A percentile compares a stretch with the other conserved stretches of the same genome.
Conservation (phyloP, 1,140 invertebrate species). For the Hycleus phaleratus region DNA sequence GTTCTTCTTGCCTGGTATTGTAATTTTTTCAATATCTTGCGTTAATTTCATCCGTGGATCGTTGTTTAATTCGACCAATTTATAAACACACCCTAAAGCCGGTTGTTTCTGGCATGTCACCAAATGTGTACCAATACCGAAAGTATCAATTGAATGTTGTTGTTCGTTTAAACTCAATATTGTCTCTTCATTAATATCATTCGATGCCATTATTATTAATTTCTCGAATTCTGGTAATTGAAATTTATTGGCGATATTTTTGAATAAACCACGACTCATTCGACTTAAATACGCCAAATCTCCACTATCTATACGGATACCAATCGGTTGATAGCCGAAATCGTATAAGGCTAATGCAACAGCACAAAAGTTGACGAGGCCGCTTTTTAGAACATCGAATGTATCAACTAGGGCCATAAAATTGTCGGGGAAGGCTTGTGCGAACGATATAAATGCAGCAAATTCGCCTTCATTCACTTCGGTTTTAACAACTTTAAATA, state of each 20-base stretch:
- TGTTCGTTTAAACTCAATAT: constrained; percentile 97
- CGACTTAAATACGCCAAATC: constrained; percentile 94
- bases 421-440: constrained; percentile 88
- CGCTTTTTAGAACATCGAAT: constrained; percentile 97
- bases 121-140: constrained; percentile 79
- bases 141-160: constrained; percentile 91
- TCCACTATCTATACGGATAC: constrained; percentile 93
- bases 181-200: constrained; percentile 99
- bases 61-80: constrained; percentile 91
- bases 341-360: constrained; percentile 90
- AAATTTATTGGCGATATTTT: constrained; percentile 65
- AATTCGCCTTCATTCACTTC: constrained; percentile 85
- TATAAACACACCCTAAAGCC: constrained; percentile 96
- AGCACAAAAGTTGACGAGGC: constrained; percentile 93
- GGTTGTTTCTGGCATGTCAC: constrained; percentile 86
- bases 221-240: constrained; percentile 80
- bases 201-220: constrained; percentile 91
- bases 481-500: constrained; percentile 66
- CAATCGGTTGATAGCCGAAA: constrained; percentile 81
- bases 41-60: constrained; percentile 93
- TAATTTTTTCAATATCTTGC: constrained; percentile 96
- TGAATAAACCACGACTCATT: constrained; percentile 72
- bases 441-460: constrained; percentile 93
- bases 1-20: constrained; percentile 89
- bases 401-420: constrained; percentile 97